Percentiles rank a stretch among this genome's conserved stretches.
Conservation (phyloP, 2,888 invertebrate genomes). For the Sarcophaga rosellei region DNA sequence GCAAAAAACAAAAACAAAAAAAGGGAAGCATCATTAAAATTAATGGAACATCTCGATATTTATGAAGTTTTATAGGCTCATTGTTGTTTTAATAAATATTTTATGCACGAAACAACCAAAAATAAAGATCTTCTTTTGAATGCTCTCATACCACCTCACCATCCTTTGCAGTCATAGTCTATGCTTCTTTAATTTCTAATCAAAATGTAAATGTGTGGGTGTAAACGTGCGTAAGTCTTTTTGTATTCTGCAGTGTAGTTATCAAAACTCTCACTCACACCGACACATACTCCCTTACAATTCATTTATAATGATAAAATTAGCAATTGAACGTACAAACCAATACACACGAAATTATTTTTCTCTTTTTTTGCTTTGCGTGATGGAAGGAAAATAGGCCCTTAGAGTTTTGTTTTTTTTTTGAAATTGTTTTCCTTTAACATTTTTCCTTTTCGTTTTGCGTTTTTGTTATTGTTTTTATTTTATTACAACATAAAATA, state of each 20-base stretch:
- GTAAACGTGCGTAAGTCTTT: background rate
- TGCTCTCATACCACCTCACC: too few species aligned
- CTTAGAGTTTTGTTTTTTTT: too few species aligned
- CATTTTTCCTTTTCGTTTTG: background rate
- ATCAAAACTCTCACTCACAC: too few species aligned
- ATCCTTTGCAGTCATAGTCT: too few species aligned
- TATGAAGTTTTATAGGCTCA: background rate
- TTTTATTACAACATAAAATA: background rate
- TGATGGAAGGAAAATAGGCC: too few species aligned
- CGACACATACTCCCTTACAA: background rate
- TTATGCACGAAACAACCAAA: conserved; percentile 22
- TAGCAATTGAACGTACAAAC: conserved; percentile 1
- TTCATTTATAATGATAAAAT: background rate
- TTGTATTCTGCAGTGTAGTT: background rate
- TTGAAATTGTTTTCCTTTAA: too few species aligned
- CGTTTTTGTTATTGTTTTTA: background rate
- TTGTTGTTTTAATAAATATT: conserved; percentile 25
- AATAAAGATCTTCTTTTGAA: background rate
- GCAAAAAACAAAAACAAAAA: background rate
- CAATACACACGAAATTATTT: background rate
- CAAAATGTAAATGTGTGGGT: background rate
- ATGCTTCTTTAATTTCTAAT: too few species aligned
- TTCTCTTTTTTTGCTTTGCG: too few species aligned
- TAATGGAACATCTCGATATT: conserved; percentile 37
- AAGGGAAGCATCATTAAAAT: conserved; percentile 36